Evolutionary conservation across 2,113 vertebrate species (phyloP), one percentile per base, ranked within the genome.

Genomic region (Oreochromis aureus): DNA sequence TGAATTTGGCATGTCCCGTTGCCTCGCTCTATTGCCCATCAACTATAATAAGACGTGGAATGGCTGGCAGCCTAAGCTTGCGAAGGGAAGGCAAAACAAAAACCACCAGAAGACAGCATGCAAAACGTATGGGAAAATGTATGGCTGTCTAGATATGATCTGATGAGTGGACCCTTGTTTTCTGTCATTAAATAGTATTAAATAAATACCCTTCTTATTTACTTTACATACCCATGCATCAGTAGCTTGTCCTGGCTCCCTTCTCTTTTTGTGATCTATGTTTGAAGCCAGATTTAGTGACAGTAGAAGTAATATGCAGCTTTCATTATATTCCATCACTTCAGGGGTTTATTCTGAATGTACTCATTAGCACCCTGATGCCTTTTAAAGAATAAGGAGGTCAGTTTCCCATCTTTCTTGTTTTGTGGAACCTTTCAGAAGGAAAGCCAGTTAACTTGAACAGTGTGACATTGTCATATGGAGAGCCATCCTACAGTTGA

Each of bases 11-110:
- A 92, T 92, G 82, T 71, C 88, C 82, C 54, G 22, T 58, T 82
- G 86, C 66, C 66, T 32, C 32, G 51, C 61, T 84, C 85, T 58
- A 32, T 92, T 87, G 87, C 92, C 90, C 94, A 92, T 96, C 94
- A 94, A 94, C 95, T 96, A 94, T 96, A 96, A 97, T 95, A 95
- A 96, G 94, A 93, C 41, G 8, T 87, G 93, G 92, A 95, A 95
- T 95, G 95, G 89, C 86, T 94, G 94, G 94, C 95, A 96, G 94
- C 90, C 63, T 82, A 85, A 90, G 89, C 90, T 91, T 87, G 86
- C 85, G 24, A 85, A 79, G 76, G 56, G 91, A 89, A 93, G 92
- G 88, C 85, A 92, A 95, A 95, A 94, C 91, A 96, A 94, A 93
- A 82, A 83, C 78, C 78, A 84, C 86, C 84, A 88, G 66, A 84